phyloP scores from a whole-genome alignment of 2,113 vertebrate species.

The Bufo gargarizans region DNA sequence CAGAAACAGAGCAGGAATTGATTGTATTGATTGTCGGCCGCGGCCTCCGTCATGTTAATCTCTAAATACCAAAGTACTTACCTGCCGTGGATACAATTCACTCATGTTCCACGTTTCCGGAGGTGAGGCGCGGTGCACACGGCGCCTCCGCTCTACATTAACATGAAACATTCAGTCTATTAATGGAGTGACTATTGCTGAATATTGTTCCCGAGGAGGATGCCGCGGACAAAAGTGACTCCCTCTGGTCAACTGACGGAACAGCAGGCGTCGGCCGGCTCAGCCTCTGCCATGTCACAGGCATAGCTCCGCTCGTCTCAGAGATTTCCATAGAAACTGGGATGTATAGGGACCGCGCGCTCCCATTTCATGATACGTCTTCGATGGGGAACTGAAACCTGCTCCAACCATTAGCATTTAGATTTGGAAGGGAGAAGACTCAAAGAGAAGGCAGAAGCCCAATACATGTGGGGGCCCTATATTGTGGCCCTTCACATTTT shows the following conservation, averaged over 20 bases:
- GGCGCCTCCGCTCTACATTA: not conserved
- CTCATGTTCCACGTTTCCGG: not conserved
- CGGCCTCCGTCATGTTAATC: constrained; percentile 29
- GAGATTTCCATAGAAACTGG: constrained; percentile 1
- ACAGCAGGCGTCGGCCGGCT: not conserved
- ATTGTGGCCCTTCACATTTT: too few relatives aligned
- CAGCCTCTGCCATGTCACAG: not conserved
- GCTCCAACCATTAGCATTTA: not conserved
- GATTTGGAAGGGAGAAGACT: not conserved
- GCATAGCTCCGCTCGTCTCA: not conserved
- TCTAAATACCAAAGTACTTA: constrained; percentile 39
- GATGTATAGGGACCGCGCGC: not conserved
- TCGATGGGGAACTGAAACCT: not conserved
- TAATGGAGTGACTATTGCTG: constrained; percentile 33
- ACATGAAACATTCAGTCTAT: constrained; percentile 47
- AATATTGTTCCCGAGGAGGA: not conserved
- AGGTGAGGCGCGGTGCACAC: not conserved
- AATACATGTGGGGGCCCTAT: too few relatives aligned
- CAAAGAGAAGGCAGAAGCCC: not conserved
- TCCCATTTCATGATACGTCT: not conserved
- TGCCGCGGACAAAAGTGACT: constrained; percentile 49
- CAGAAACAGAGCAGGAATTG: constrained; percentile 52
- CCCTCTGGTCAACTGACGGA: constrained; percentile 46
- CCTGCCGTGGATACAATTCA: not conserved
- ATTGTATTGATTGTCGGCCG: constrained; percentile 43